These are phyloP conservation scores for Andrena hattorfiana DNA, from an alignment of 2,888 invertebrate species.

Conservation along the genomic window DNA sequence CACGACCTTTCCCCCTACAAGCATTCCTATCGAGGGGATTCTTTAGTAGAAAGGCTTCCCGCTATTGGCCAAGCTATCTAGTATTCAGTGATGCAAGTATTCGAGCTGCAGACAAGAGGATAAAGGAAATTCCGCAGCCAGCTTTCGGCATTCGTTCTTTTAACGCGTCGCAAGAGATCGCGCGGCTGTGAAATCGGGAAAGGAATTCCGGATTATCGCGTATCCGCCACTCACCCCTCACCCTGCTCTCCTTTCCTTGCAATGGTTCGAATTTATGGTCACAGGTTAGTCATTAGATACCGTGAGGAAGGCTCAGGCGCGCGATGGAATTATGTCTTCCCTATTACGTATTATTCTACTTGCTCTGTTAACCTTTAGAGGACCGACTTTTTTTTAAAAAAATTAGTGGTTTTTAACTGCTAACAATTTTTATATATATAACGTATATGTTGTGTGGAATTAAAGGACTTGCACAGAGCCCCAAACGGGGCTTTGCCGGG, in stretches of 20 bases:
- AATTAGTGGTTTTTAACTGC: too few relatives aligned
- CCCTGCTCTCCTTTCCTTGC: background rate
- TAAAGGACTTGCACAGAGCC: too few relatives aligned
- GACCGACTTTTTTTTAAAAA: too few relatives aligned
- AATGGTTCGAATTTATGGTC: constrained; percentile 21
- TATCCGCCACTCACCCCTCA: constrained; percentile 18
- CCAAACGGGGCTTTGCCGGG: too few relatives aligned
- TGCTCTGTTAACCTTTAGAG: too few relatives aligned
- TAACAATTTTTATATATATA: too few relatives aligned
- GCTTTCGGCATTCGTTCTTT: constrained; percentile 43
- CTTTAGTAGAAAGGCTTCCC: constrained; percentile 61
- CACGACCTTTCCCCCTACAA: constrained; percentile 37
- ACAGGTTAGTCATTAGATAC: constrained; percentile 14
- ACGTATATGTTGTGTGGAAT: too few relatives aligned
- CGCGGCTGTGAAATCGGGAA: constrained; percentile 51
- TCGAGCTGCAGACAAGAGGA: constrained; percentile 44
- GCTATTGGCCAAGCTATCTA: constrained; percentile 54
- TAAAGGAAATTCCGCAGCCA: constrained; percentile 60
- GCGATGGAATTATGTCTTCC: too few relatives aligned
- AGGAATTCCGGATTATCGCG: constrained; percentile 48
- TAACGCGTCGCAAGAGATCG: constrained; percentile 55
- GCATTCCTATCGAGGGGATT: constrained; percentile 66
- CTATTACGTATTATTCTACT: too few relatives aligned
- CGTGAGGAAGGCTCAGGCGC: too few relatives aligned
- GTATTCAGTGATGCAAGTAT: constrained; percentile 65